Evolutionary conservation across 2,113 vertebrate genomes (phyloP).

Genomic region (Machaerirhynchus nigripectus): DNA sequence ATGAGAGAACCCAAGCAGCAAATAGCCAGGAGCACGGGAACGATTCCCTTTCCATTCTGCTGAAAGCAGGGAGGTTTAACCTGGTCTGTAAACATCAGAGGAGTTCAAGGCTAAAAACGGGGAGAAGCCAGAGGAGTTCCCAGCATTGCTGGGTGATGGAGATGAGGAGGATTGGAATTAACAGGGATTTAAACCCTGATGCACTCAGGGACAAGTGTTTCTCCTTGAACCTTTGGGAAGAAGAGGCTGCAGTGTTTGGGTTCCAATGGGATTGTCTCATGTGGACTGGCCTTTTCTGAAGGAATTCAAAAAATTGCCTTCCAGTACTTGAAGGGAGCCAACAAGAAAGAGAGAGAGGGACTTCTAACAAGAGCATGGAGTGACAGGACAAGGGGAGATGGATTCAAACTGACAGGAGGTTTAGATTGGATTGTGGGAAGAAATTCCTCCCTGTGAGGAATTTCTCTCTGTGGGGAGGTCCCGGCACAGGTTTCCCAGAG

Average conservation of each 20-base stretch:
- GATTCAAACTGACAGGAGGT: not conserved
- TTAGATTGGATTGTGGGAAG: not conserved
- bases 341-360: not conserved
- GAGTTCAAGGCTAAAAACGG: not conserved
- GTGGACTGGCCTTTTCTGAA: not conserved
- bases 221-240: not conserved
- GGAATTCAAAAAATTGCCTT: not conserved
- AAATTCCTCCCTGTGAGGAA: not conserved
- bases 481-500: not conserved
- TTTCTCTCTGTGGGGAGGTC: fast-evolving
- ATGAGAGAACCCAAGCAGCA: not conserved
- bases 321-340: not conserved
- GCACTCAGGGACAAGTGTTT: not conserved
- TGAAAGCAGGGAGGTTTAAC: not conserved
- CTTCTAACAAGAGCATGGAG: not conserved
- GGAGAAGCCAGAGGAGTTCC: not conserved
- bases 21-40: not conserved
- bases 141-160: not conserved
- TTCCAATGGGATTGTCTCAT: not conserved
- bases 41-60: not conserved
- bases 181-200: not conserved
- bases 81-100: not conserved
- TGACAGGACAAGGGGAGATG: not conserved
- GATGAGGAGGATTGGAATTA: not conserved
- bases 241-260: not conserved